These are phyloP conservation scores for Nycticorax nycticorax DNA, from an alignment of 2,113 vertebrate genomes.

Conservation along the genomic window DNA sequence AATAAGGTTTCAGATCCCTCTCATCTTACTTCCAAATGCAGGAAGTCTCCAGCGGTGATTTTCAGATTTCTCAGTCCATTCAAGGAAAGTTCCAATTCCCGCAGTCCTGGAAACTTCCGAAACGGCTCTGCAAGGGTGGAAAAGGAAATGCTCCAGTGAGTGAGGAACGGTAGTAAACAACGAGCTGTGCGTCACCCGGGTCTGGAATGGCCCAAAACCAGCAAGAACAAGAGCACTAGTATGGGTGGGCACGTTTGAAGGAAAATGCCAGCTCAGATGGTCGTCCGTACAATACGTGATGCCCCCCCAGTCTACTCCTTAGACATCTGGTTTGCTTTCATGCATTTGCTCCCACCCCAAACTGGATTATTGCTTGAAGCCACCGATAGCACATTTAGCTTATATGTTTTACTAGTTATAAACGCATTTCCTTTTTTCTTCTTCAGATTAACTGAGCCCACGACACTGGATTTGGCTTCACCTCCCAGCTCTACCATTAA, in stretches of 20 bases:
- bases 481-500: neutral
- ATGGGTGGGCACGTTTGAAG: neutral
- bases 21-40: slow-evolving; percentile 80
- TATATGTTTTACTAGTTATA: neutral
- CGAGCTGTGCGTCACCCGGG: neutral
- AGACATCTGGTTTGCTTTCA: neutral
- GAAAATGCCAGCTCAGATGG: neutral
- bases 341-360: neutral
- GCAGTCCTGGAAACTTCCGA: slow-evolving; percentile 77
- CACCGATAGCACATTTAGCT: neutral
- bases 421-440: neutral
- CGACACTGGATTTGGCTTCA: neutral
- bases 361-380: neutral
- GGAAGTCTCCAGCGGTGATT: slow-evolving; percentile 77
- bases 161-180: neutral
- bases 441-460: neutral
- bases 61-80: slow-evolving; percentile 77
- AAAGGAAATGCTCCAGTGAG: neutral
- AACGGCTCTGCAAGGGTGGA: slow-evolving; percentile 73
- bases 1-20: neutral
- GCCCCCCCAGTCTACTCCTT: neutral
- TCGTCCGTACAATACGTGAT: neutral
- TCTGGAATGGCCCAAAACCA: neutral
- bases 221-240: neutral
- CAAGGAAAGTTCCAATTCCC: slow-evolving; percentile 82